phyloP scores from a whole-genome alignment of 2,797 vertebrate species.

The Toxotes lorentzi region DNA sequence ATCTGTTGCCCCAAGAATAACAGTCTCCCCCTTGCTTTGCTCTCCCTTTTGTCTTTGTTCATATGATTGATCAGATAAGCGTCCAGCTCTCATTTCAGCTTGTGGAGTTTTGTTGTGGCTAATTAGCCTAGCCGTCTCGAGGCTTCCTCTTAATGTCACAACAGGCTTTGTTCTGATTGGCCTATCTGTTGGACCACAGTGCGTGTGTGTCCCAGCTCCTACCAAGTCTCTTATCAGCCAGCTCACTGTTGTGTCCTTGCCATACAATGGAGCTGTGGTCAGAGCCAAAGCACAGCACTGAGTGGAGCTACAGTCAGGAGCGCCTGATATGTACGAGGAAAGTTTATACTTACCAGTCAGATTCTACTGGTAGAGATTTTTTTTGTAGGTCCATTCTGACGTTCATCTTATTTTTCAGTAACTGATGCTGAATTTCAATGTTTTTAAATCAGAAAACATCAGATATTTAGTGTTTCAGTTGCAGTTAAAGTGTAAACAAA shows the following conservation, averaged over 20 bases:
- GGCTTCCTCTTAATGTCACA: constrained; percentile 77
- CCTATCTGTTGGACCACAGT: constrained; percentile 17
- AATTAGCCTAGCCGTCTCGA: constrained; percentile 67
- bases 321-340: constrained; percentile 27
- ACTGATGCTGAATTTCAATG: constrained; percentile 9
- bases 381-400: neutral
- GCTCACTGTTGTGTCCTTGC: constrained; percentile 61
- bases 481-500: no score
- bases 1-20: constrained; percentile 38
- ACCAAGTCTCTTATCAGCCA: constrained; percentile 64
- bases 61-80: constrained; percentile 79
- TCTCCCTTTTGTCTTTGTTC: constrained; percentile 72
- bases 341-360: constrained; percentile 24
- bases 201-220: constrained; percentile 17
- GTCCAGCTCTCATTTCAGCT: constrained; percentile 64
- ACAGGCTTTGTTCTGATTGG: constrained; percentile 72
- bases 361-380: constrained; percentile 22
- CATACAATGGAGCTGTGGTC: constrained; percentile 68
- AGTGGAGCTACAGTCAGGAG: constrained; percentile 52
- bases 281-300: constrained; percentile 31
- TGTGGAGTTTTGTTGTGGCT: constrained; percentile 73
- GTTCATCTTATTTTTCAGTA: constrained; percentile 21
- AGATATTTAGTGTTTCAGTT: constrained; percentile 3
- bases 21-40: constrained; percentile 52
- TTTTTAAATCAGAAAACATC: constrained; percentile 2